Conservation (phyloP, 2,888 invertebrate genomes). For the Ashinkailepas kermadecensis region DNA sequence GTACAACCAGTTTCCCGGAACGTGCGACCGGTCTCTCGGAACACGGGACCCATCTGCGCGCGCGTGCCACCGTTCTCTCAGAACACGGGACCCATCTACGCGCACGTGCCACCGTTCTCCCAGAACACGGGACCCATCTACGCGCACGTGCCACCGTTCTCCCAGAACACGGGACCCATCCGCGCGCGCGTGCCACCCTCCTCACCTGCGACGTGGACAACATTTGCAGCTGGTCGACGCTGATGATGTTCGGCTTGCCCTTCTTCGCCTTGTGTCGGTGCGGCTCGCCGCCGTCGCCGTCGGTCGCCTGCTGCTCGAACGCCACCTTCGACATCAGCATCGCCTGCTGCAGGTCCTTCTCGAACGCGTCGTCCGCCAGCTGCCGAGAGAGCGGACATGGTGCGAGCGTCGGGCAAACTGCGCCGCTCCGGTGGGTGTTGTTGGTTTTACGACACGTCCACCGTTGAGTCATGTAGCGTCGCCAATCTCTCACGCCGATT, state of each 20-base stretch:
- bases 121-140: no score
- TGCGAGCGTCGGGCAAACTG: background rate
- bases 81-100: no score
- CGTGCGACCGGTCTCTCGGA: no score
- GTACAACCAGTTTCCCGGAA: no score
- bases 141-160: no score
- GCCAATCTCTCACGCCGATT: background rate
- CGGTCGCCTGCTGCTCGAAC: background rate
- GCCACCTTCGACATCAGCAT: background rate
- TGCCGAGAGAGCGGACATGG: background rate
- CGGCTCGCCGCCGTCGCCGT: background rate
- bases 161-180: no score
- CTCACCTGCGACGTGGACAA: background rate
- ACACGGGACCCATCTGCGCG: no score
- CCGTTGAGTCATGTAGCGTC: no score
- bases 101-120: no score
- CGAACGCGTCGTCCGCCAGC: constrained; percentile 1
- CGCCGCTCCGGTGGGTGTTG: background rate
- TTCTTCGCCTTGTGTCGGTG: background rate
- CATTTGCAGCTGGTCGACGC: background rate
- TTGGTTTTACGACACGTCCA: background rate
- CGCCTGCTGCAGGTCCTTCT: constrained; percentile 19
- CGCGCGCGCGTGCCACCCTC: no score
- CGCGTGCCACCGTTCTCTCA: no score
- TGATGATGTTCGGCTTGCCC: background rate